phyloP scores from a whole-genome alignment of 2,113 vertebrate species.

The Psephotus haematonotus region DNA sequence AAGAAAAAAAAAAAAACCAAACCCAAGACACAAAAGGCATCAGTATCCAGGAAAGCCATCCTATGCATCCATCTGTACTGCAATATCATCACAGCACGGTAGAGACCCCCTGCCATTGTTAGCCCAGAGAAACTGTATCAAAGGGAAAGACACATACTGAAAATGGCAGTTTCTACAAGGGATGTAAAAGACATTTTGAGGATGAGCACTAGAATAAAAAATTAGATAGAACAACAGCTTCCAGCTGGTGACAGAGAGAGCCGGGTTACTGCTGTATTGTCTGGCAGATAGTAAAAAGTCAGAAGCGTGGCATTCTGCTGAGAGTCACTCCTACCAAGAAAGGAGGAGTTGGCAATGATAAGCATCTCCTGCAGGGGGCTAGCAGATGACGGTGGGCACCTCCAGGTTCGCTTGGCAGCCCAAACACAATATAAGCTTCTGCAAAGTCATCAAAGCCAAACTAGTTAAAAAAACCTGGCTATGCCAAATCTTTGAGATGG shows the following conservation, averaged over 20 bases:
- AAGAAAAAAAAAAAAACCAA: background rate
- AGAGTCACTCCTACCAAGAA: background rate
- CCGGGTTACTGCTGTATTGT: background rate
- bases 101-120: background rate
- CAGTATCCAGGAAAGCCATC: background rate
- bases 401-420: conserved; percentile 13
- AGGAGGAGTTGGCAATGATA: background rate
- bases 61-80: background rate
- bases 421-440: background rate
- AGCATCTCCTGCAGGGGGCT: background rate
- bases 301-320: background rate
- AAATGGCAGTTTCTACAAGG: background rate
- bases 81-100: background rate
- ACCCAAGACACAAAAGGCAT: background rate
- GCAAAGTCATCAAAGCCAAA: background rate
- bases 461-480: background rate
- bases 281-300: background rate
- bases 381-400: background rate
- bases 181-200: background rate
- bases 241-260: background rate
- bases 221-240: background rate
- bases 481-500: background rate
- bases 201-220: conserved; percentile 24
- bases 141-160: background rate
- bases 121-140: background rate